These are phyloP conservation scores for Marronus borbonicus DNA, from an alignment of 2,888 invertebrate genomes.

Conservation along the genomic window DNA sequence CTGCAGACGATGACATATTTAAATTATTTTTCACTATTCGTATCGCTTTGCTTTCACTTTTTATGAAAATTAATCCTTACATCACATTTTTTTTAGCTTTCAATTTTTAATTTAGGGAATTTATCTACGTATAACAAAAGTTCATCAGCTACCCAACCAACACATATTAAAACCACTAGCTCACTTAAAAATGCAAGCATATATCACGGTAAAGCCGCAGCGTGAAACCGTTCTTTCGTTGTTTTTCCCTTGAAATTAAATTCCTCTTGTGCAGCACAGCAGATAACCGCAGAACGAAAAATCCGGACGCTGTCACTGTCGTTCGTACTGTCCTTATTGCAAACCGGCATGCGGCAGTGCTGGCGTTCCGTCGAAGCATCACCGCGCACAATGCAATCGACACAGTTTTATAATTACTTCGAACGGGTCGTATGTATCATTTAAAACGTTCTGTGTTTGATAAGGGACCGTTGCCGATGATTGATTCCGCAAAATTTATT, in stretches of 20 bases:
- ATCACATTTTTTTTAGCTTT: not conserved
- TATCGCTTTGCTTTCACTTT: too few species aligned
- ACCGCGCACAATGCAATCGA: not conserved
- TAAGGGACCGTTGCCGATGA: conserved; percentile 59
- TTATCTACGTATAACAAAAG: not conserved
- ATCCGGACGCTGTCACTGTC: conserved; percentile 32
- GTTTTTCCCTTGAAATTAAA: conserved; percentile 43
- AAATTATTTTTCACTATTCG: too few species aligned
- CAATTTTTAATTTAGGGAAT: not conserved
- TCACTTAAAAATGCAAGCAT: conserved; percentile 43
- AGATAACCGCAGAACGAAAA: conserved; percentile 40
- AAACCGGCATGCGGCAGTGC: not conserved
- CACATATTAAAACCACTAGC: conserved; percentile 29
- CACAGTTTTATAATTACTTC: conserved; percentile 31
- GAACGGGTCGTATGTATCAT: conserved; percentile 56
- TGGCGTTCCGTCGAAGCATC: not conserved
- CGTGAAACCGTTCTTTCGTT: conserved; percentile 32
- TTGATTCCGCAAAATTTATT: conserved; percentile 61
- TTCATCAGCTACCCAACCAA: not conserved
- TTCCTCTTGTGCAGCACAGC: conserved; percentile 38
- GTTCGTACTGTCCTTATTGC: conserved; percentile 12
- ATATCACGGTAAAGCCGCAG: conserved; percentile 20
- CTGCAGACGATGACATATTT: too few species aligned
- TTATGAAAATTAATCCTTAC: not conserved
- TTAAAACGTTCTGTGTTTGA: conserved; percentile 60